Conservation (phyloP, 2,113 vertebrate species). For the Hippocampus guttulatus region DNA sequence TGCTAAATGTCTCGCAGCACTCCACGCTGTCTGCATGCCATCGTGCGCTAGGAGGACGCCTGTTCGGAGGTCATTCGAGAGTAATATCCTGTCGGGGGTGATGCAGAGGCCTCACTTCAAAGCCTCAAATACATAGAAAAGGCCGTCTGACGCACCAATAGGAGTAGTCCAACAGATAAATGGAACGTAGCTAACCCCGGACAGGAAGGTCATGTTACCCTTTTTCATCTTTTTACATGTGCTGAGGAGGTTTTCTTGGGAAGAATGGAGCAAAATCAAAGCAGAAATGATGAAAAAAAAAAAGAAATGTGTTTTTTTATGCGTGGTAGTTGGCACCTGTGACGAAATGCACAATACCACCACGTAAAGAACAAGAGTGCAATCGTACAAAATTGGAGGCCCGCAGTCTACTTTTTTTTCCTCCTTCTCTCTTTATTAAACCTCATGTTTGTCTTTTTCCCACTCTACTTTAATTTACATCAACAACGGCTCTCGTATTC, state of each 20-base stretch:
- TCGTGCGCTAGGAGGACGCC: slow-evolving; percentile 6
- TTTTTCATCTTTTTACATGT: slow-evolving; percentile 22
- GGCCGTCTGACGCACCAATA: slow-evolving; percentile 18
- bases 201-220: slow-evolving; percentile 27
- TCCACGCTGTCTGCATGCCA: slow-evolving; percentile 15
- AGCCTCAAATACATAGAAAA: slow-evolving; percentile 20
- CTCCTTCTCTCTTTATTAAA: neutral
- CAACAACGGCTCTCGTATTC: slow-evolving; percentile 6
- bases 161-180: slow-evolving; percentile 37
- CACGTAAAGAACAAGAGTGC: too few relatives aligned
- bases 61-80: slow-evolving; percentile 42
- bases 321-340: too few relatives aligned
- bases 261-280: neutral
- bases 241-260: neutral
- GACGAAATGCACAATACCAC: too few relatives aligned
- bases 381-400: too few relatives aligned
- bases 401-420: neutral
- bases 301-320: too few relatives aligned
- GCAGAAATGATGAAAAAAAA: neutral
- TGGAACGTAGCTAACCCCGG: slow-evolving; percentile 3
- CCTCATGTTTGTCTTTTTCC: neutral
- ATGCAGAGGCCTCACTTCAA: slow-evolving; percentile 31
- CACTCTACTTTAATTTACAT: neutral
- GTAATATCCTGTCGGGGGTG: slow-evolving; percentile 45
- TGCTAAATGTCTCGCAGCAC: slow-evolving; percentile 7